Base-by-base conservation (phyloP, 2,888 invertebrate species). In the Eupithecia dodoneata region DNA sequence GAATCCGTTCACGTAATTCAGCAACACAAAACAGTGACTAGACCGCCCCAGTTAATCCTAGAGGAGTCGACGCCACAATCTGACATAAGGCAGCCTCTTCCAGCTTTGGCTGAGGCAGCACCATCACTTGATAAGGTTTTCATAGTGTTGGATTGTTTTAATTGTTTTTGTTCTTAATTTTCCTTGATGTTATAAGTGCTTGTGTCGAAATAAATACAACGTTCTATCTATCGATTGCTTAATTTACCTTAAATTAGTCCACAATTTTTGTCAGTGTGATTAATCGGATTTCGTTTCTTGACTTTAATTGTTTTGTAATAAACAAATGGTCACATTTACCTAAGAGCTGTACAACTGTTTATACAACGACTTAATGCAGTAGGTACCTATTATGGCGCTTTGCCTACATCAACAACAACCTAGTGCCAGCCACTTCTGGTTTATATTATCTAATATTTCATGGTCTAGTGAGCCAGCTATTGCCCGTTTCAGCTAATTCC, bases 21-120 rank as follows among this genome's bases (percentile, higher is more conserved):
- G 76, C 78, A 77, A 83, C 79, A 81, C 83, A 83, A 75, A 78
- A 76, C 84, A 84, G 83, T 82, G 80, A 81, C 83, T 80, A 82
- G 82, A 84, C 86, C 85, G 84, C 83, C 80, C 82, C 85, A 87
- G 90, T 90, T 92, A 92, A 92, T 92, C 91, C 89, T 82, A 83
- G 86, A 82, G 83, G 83, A 89, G 88, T 87, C 87, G 82, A 69
- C 83, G 85, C 91, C 90, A 84, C 91, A 92, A 89, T 90, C 91
- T 90, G 92, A 93, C 91, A 89, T 84, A 86, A 87, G 87, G 86
- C 91, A 89, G 90, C 74, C 74, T 79, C 76, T 41, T 76, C 66
- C 71, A 75, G 76, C 70, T 65, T 30, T 10, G 1, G 13, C 42
- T 55, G 42, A 41, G n/a, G 13, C 70, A 79, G 79, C 74, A 71